These are phyloP conservation scores for Oenanthe melanoleuca DNA, from an alignment of 2,113 vertebrate genomes.

Conservation along the genomic window DNA sequence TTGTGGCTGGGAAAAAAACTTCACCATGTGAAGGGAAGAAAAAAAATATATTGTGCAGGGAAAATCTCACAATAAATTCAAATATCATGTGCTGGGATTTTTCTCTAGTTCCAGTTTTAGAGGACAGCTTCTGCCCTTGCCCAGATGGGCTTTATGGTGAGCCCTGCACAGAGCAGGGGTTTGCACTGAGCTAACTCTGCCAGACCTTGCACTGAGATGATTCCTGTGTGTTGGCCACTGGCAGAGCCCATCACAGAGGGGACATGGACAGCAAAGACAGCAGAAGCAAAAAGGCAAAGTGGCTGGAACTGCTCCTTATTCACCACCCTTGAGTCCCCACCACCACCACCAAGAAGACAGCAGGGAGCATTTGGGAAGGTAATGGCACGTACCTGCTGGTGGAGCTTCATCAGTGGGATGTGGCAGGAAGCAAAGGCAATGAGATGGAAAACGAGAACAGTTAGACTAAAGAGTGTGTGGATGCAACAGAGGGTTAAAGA, in stretches of 20 bases:
- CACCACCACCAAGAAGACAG: neutral
- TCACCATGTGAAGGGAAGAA: neutral
- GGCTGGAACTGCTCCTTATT: neutral
- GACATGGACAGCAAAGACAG: neutral
- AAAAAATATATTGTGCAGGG: neutral
- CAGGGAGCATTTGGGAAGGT: neutral
- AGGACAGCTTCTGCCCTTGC: neutral
- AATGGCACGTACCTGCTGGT: conserved; percentile 79
- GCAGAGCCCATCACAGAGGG: fast-evolving
- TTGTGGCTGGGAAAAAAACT: neutral
- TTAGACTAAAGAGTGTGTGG: neutral
- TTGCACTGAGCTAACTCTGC: fast-evolving
- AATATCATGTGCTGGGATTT: neutral
- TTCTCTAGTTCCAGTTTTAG: neutral
- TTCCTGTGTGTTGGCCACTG: neutral
- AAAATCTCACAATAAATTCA: neutral
- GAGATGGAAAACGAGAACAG: neutral
- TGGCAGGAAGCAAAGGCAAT: neutral
- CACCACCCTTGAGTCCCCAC: neutral
- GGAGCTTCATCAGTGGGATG: conserved; percentile 33
- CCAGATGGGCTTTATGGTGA: neutral
- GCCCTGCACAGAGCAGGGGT: neutral
- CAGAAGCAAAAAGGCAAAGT: neutral
- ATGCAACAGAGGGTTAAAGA: neutral
- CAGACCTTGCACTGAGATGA: fast-evolving